A percentile compares a stretch with the other conserved stretches of the same genome.
phyloP scores from a whole-genome alignment of 2,797 vertebrate genomes.

The Epinephelus coioides region DNA sequence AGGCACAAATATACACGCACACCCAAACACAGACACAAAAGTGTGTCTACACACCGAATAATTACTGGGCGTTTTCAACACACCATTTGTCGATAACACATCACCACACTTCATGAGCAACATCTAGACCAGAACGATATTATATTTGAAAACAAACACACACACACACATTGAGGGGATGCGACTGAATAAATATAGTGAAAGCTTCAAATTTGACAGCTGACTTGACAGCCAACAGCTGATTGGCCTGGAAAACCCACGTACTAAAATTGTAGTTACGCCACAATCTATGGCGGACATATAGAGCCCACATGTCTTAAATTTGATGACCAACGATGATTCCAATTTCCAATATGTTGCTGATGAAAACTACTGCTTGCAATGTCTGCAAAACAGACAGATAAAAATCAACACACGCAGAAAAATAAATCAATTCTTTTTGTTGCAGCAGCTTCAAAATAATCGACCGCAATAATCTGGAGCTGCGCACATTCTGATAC shows the following conservation, averaged over 20 bases:
- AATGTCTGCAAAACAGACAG: constrained; percentile 45
- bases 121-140: constrained; percentile 66
- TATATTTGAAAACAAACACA: constrained; percentile 40
- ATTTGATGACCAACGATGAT: constrained; percentile 38
- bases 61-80: constrained; percentile 44
- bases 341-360: constrained; percentile 40
- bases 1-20: constrained; percentile 8
- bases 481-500: constrained; percentile 24
- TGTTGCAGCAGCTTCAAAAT: constrained; percentile 49
- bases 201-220: constrained; percentile 60
- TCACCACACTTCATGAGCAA: constrained; percentile 73
- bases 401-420: constrained; percentile 51
- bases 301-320: constrained; percentile 20
- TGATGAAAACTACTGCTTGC: constrained; percentile 35
- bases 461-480: constrained; percentile 62
- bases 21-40: constrained; percentile 23
- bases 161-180: constrained; percentile 27
- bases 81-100: constrained; percentile 75
- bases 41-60: constrained; percentile 39
- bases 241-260: constrained; percentile 38
- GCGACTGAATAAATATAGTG: constrained; percentile 40
- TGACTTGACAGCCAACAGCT: constrained; percentile 44
- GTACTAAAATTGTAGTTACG: constrained; percentile 33
- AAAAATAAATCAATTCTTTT: constrained; percentile 42
- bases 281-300: constrained; percentile 21